Evolutionary conservation across 2,888 invertebrate species (phyloP).

Genomic region (Phytoseiulus persimilis): DNA sequence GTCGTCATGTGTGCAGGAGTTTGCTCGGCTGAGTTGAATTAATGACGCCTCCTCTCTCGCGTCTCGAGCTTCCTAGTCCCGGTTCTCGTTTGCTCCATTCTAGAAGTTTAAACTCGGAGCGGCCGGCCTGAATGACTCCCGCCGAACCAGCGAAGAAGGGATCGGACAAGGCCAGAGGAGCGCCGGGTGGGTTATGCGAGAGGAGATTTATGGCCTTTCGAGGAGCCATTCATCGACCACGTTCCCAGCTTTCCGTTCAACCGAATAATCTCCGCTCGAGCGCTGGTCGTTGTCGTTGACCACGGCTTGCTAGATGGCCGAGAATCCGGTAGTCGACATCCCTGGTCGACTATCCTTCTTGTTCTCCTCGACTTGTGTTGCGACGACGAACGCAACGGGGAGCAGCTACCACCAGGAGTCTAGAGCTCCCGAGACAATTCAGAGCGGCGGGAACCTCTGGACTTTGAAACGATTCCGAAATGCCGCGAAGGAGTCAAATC

Average conservation of each 20-base stretch:
- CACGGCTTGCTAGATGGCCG: not conserved
- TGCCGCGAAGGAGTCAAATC: too few relatives aligned
- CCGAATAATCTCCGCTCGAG: not conserved
- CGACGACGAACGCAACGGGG: too few relatives aligned
- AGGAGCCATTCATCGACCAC: not conserved
- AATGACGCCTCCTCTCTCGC: not conserved
- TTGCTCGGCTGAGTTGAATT: not conserved
- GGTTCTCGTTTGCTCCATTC: not conserved
- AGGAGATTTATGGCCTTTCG: not conserved
- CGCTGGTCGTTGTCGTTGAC: not conserved
- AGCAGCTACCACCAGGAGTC: too few relatives aligned
- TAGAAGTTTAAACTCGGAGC: not conserved
- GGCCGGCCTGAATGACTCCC: not conserved
- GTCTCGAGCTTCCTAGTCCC: not conserved
- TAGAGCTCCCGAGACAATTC: too few relatives aligned
- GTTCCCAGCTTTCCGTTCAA: not conserved
- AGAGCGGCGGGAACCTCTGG: too few relatives aligned
- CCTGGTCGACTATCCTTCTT: too few relatives aligned
- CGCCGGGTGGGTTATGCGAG: not conserved
- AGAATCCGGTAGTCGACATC: not conserved
- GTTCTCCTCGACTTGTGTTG: too few relatives aligned
- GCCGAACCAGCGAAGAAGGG: not conserved
- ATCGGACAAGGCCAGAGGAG: not conserved
- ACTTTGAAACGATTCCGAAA: too few relatives aligned
- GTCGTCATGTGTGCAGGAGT: not conserved